These are phyloP conservation scores for Paramormyrops hopkinsi DNA, from an alignment of 2,797 vertebrate species.

Conservation along the genomic window DNA sequence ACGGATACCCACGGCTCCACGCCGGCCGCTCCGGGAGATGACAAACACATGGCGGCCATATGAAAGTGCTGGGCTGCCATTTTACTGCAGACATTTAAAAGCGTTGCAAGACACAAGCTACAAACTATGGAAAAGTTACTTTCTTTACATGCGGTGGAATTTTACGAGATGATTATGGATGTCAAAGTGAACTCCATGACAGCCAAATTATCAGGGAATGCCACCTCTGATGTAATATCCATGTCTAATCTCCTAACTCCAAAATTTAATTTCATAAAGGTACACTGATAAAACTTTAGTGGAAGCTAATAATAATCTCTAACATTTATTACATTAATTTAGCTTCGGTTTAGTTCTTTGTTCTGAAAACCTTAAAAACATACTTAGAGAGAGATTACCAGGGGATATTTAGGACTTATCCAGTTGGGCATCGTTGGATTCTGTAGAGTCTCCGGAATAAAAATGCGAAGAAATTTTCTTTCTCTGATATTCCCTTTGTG, in stretches of 20 bases:
- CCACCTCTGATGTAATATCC: neutral
- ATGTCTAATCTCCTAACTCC: neutral
- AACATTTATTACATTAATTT: neutral
- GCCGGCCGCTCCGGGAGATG: neutral
- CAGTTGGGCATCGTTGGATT: neutral
- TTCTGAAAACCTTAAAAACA: neutral
- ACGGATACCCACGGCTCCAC: neutral
- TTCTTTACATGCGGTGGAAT: neutral
- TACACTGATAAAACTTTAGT: neutral
- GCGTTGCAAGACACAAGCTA: neutral
- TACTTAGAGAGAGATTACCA: neutral
- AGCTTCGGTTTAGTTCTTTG: neutral
- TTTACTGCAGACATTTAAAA: constrained; percentile 18
- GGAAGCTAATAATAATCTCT: neutral
- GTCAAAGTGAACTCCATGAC: constrained; percentile 6
- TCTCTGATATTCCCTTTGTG: neutral
- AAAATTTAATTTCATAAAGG: neutral
- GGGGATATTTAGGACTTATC: neutral
- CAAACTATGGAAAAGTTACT: neutral
- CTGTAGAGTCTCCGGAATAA: neutral
- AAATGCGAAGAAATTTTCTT: neutral
- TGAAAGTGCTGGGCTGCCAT: neutral
- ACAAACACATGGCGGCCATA: constrained; percentile 24
- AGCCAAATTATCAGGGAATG: neutral
- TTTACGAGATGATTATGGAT: constrained; percentile 13